Percentiles rank a stretch among this genome's conserved stretches.
Conservation (phyloP, 2,113 vertebrate species). For the Bambusicola thoracicus region DNA sequence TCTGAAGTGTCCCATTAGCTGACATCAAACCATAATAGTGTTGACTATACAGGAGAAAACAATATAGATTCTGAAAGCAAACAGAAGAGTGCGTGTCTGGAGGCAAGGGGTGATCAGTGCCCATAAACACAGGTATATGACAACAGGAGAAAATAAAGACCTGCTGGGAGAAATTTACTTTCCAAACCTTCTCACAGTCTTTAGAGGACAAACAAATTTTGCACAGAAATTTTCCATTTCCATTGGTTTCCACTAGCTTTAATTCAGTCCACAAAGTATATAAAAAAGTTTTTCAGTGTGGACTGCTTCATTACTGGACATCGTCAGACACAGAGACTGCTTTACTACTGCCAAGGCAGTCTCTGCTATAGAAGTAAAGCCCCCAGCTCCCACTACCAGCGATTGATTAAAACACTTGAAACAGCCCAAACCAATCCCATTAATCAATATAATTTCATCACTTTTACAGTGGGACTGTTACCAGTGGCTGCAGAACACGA, state of each 20-base stretch:
- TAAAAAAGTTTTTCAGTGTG: background rate
- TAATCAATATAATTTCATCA: background rate
- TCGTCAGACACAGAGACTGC: background rate
- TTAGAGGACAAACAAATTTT: background rate
- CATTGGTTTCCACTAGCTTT: fast-evolving
- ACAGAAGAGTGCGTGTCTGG: background rate
- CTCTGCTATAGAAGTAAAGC: background rate
- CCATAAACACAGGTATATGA: background rate
- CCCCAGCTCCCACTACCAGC: background rate
- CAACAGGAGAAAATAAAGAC: background rate
- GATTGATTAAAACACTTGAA: background rate
- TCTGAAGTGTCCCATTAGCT: background rate
- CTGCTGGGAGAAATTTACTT: background rate
- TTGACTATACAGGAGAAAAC: background rate
- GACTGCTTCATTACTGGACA: background rate
- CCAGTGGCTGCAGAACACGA: background rate
- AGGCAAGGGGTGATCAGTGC: background rate
- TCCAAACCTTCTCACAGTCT: background rate
- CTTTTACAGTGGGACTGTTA: background rate
- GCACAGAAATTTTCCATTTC: background rate
- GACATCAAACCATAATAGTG: background rate
- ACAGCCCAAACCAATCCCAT: background rate
- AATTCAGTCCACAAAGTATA: background rate
- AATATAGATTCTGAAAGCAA: background rate
- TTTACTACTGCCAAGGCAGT: background rate